A percentile compares a stretch with the other conserved stretches of the same genome.
These are phyloP conservation scores for Heliothis peltigera DNA, from an alignment of 2,888 invertebrate species.

Conservation along the genomic window DNA sequence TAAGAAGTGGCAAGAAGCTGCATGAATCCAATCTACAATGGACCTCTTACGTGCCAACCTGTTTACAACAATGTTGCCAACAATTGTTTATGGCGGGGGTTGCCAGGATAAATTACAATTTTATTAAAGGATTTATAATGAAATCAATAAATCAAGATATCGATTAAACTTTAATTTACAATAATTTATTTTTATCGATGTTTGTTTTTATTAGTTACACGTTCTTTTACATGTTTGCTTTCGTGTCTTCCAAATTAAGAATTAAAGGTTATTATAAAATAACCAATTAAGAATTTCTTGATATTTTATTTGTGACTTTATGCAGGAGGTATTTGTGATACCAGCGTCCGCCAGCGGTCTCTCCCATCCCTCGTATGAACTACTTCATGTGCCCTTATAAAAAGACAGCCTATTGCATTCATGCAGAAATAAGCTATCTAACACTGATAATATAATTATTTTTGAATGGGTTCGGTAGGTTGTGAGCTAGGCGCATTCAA, in stretches of 20 bases:
- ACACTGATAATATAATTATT: too few species aligned
- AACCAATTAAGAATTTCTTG: background rate
- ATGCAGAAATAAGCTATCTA: too few species aligned
- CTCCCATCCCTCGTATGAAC: too few species aligned
- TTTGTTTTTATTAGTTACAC: constrained; percentile 24
- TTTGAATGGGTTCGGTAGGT: too few species aligned
- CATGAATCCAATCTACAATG: constrained; percentile 31
- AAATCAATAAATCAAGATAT: constrained; percentile 46
- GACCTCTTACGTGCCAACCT: constrained; percentile 20
- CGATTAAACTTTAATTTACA: constrained; percentile 45
- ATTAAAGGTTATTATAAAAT: background rate
- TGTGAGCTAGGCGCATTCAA: too few species aligned
- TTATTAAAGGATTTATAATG: constrained; percentile 43
- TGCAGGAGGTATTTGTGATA: too few species aligned
- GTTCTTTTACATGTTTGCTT: constrained; percentile 32
- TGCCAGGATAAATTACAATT: constrained; percentile 40
- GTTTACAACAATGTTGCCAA: constrained; percentile 43
- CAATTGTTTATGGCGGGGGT: constrained; percentile 44
- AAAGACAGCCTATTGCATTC: too few species aligned
- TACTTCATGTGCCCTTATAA: too few species aligned
- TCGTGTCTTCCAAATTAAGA: constrained; percentile 8
- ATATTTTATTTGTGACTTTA: background rate
- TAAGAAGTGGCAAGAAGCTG: constrained; percentile 35
- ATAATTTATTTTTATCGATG: constrained; percentile 22
- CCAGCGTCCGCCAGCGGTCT: too few species aligned